phyloP scores from a whole-genome alignment of 2,113 vertebrate species.

The Ceuthmochares aereus region DNA sequence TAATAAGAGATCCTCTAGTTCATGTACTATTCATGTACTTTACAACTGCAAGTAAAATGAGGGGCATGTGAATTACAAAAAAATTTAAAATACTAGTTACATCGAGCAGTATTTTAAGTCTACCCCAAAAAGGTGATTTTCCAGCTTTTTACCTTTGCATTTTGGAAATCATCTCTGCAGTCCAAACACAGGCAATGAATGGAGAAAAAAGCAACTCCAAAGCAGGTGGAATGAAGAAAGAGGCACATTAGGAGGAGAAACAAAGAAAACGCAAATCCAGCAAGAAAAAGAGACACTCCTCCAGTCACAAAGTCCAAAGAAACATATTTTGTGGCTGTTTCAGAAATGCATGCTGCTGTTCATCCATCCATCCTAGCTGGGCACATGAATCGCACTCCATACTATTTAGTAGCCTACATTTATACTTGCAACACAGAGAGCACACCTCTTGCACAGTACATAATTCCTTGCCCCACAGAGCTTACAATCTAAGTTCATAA shows the following conservation, averaged over 20 bases:
- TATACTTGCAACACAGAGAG: neutral
- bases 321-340: neutral
- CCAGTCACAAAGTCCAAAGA: neutral
- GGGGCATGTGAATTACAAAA: constrained; percentile 9
- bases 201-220: neutral
- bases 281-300: neutral
- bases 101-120: neutral
- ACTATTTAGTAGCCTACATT: neutral
- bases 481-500: constrained; percentile 44
- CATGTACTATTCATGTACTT: neutral
- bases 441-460: neutral
- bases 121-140: neutral
- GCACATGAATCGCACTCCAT: neutral
- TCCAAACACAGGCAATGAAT: neutral
- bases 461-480: constrained; percentile 29
- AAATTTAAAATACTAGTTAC: neutral
- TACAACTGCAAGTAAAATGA: constrained; percentile 30
- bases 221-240: neutral
- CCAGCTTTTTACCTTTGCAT: constrained; percentile 3
- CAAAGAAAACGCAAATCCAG: neutral
- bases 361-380: neutral
- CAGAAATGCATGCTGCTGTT: neutral
- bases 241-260: neutral
- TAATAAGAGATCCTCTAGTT: neutral
- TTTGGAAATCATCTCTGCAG: constrained; percentile 12